Conservation (phyloP, 1,140 invertebrate genomes). For the Drosophila tristis region DNA sequence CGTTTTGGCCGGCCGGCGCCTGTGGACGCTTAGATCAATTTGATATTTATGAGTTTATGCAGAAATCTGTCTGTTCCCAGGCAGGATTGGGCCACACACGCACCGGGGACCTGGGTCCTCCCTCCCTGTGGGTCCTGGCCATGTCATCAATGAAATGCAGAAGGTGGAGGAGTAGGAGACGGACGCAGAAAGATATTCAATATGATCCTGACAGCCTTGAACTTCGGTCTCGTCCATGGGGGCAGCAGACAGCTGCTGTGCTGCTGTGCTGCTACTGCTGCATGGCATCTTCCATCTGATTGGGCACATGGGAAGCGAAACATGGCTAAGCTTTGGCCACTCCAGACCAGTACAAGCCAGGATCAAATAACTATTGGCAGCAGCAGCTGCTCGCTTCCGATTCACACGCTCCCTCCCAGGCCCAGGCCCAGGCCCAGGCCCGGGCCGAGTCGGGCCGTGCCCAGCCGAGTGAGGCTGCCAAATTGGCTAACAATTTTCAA, state of each 20-base stretch:
- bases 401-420: constrained; percentile 41
- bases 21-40: constrained; percentile 71
- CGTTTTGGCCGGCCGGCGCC: constrained; percentile 49
- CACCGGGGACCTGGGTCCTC: constrained; percentile 1
- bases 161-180: constrained; percentile 12
- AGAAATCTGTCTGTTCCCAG: constrained; percentile 74
- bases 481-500: constrained; percentile 77
- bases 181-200: constrained; percentile 54
- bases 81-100: constrained; percentile 61
- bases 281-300: constrained; percentile 63
- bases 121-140: neutral
- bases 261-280: constrained; percentile 26
- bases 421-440: constrained; percentile 63
- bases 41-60: constrained; percentile 84
- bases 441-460: constrained; percentile 17
- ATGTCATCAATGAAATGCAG: constrained; percentile 28
- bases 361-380: constrained; percentile 76
- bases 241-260: constrained; percentile 39
- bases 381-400: constrained; percentile 53
- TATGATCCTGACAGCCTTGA: constrained; percentile 71
- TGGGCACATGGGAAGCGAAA: constrained; percentile 66
- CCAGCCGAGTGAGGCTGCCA: constrained; percentile 43
- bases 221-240: constrained; percentile 32
- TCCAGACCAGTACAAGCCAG: constrained; percentile 5
- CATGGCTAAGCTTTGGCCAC: constrained; percentile 60